A percentile compares a stretch with the other conserved stretches of the same genome.
Evolutionary conservation across 2,797 vertebrate species (phyloP).

Genomic region (Siniperca undulata): DNA sequence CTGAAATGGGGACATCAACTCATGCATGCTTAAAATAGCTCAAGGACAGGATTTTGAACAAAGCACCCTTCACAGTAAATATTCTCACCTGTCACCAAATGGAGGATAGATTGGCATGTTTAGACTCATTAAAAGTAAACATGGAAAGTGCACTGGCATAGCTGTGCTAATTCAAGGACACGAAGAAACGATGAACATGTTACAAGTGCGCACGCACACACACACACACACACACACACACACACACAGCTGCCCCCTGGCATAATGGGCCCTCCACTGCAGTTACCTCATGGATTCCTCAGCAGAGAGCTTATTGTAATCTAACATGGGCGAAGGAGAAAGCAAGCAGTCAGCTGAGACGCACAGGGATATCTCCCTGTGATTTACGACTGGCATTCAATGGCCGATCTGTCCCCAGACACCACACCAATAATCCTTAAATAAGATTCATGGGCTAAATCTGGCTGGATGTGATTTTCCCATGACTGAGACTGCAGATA

Average conservation of each 20-base stretch:
- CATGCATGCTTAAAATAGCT: constrained; percentile 49
- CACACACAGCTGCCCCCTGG: constrained; percentile 38
- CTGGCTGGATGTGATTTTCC: constrained; percentile 76
- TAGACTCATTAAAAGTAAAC: constrained; percentile 45
- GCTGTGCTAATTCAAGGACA: constrained; percentile 30
- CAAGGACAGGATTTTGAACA: constrained; percentile 34
- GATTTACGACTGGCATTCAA: constrained; percentile 76
- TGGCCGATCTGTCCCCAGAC: constrained; percentile 64
- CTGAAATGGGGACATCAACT: constrained; percentile 38
- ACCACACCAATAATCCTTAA: constrained; percentile 75
- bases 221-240: constrained; percentile 17
- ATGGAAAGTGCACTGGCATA: constrained; percentile 3
- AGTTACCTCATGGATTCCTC: constrained; percentile 67
- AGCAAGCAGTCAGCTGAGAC: constrained; percentile 54
- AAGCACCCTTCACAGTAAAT: constrained; percentile 30
- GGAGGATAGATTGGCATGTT: constrained; percentile 19
- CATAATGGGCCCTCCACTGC: constrained; percentile 43
- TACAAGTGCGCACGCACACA: neutral
- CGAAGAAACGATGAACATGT: neutral
- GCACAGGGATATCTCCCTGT: constrained; percentile 64
- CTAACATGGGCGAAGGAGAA: constrained; percentile 56
- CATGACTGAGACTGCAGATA: constrained; percentile 65
- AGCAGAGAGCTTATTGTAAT: constrained; percentile 67
- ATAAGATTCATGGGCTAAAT: constrained; percentile 77
- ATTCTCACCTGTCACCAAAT: constrained; percentile 35